Base-by-base conservation (phyloP, 2,888 invertebrate genomes). In the Eupithecia centaureata region DNA sequence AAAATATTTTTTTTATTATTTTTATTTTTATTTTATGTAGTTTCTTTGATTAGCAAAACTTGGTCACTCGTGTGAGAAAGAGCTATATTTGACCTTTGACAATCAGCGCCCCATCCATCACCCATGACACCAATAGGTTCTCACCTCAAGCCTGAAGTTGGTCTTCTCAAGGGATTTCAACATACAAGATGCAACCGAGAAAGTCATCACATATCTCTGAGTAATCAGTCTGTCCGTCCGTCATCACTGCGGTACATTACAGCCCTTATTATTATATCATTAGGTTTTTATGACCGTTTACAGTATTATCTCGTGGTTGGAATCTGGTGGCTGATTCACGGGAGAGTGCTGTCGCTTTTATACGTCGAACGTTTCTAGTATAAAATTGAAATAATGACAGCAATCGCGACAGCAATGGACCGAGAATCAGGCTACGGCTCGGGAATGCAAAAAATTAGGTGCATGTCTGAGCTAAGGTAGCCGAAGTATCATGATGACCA, bases 181-280 rank as follows among this genome's bases (percentile, higher is more conserved):
- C 25, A 30, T 18, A 47, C 18, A 38, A 52, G 13, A 30, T 18
- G 30, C 18, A 42, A 57, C 33, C 27, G 27, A 22, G 47, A 47
- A 57, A 61, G 61, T 47, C 56, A 56, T 56, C 56, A 56, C 15
- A 51, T 22, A 64, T 64, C 57, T 56, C 56, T 7, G 56, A 69
- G 61, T 64, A 57, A 42, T 56, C 27, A 51, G 66, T 42, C 60
- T 35, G 61, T 67, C 52, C 28, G 42, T 63, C 32, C 32, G 66
- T 70, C 64, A 73, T 68, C 68, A 72, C 67, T 8, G 57, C 32
- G 15, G 47, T 25, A 42, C 42, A 63, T 60, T 54, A 63, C 52
- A 63, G 52, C 64, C 67, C 70, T 74, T 69, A 72, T 74, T 74
- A 74, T 74, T 65, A 65, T 66, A 65, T 67, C 73, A 61, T 74